These are phyloP conservation scores for Tadarida brasiliensis DNA, from an alignment of 2,797 vertebrate genomes.

Conservation along the genomic window DNA sequence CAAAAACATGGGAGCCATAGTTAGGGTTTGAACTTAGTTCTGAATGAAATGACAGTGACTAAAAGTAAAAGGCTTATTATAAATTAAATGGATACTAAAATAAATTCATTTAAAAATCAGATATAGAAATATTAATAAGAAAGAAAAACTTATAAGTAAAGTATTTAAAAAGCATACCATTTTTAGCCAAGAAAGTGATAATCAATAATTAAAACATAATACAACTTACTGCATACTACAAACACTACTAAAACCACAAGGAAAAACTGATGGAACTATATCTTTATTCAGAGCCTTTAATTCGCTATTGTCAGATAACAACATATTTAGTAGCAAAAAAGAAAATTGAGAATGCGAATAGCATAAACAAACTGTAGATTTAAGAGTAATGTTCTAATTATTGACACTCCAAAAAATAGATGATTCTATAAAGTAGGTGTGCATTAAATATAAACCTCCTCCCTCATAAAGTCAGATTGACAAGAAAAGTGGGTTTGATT, in stretches of 20 bases:
- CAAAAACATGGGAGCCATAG: background rate
- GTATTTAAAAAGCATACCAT: background rate
- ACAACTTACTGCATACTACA: background rate
- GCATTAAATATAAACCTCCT: background rate
- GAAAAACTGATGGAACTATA: background rate
- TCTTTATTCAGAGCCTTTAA: conserved; percentile 19
- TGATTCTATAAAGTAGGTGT: background rate
- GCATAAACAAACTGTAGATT: background rate
- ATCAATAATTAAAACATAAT: background rate
- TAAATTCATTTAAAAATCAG: background rate
- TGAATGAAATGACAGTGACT: background rate
- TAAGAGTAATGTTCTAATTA: background rate
- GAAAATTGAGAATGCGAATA: background rate
- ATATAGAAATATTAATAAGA: background rate
- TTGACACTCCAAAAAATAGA: background rate
- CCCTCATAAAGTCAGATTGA: background rate
- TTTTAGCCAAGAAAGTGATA: background rate
- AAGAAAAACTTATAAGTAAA: background rate
- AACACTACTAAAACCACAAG: background rate
- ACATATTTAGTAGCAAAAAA: background rate
- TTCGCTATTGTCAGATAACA: background rate
- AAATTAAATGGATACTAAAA: background rate
- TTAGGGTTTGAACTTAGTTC: background rate
- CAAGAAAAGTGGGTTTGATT: background rate
- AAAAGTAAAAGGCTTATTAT: background rate